Evolutionary conservation across 2,888 invertebrate genomes (phyloP), one percentile per base, ranked within the genome.

Genomic region (Eueremaeus valkanovi): DNA sequence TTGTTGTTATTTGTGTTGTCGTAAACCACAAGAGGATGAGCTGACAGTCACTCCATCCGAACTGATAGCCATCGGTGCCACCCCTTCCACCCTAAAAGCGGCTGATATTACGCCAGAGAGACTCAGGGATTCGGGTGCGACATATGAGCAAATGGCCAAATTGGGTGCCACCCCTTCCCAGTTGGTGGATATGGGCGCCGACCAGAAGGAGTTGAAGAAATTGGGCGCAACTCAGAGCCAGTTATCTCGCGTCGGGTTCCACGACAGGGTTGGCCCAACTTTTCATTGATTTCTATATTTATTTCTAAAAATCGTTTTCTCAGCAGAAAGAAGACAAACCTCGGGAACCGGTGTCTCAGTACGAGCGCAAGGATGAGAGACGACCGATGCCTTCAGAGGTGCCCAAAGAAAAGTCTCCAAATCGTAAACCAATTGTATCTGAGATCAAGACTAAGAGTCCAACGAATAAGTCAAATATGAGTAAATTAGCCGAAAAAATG

Each of bases 161-260:
- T 42, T 45, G 45, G 45, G 70, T 16, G 70, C 70, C 3, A 70
- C 70, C 8, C 42, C 70, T 13, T 70, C 70, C 0, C 70, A 70
- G 16, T 27, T 70, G 45, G 70, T 70, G 3, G 70, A 42, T 5
- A 29, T 24, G 27, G 70, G 70, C 0, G 70, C 70, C 6, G 16
- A 70, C 1, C 42, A 45, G 29, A 1, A 45, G 5, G 45, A 27
- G 16, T 29, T 70, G 27, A 21, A 40, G 9, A 5, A 27, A 18
- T 45, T 70, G 21, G 70, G 70, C 18, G 70, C 70, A 42, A 70
- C 70, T 16, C 3, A 27, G 13, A 70, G 70, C 18, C 70, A 70
- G 24, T 21, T 70, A 40, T 70, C 70, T 21, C 40, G 13, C n/a
- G 70, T 70, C 13, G 70, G 70, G 3, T 70, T 70, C 6, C 9